Evolutionary conservation across 1,140 invertebrate genomes (phyloP).

Genomic region (Grapholita molesta): DNA sequence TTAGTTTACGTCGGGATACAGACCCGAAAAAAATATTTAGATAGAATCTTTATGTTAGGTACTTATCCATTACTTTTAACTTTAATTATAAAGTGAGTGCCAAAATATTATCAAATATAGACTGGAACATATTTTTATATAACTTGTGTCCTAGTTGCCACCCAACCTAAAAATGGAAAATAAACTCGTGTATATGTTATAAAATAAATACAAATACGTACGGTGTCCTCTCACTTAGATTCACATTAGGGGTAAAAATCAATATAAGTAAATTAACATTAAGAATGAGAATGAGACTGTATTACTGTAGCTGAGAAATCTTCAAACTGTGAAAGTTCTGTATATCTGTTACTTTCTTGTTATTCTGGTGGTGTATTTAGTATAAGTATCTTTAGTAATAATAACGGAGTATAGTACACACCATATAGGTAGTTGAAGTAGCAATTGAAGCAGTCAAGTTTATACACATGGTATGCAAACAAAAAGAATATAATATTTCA

Average conservation of each 20-base stretch:
- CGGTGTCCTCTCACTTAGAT: constrained; percentile 20
- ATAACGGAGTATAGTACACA: no score
- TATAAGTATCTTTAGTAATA: background rate
- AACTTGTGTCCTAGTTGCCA: background rate
- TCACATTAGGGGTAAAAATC: background rate
- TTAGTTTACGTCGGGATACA: background rate
- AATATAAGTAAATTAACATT: constrained; percentile 22
- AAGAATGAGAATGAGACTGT: constrained; percentile 37
- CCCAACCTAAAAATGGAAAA: background rate
- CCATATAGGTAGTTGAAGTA: no score
- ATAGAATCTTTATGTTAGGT: background rate
- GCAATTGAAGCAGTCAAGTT: no score
- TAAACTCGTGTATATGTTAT: background rate
- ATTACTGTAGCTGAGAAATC: background rate
- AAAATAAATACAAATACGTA: constrained; percentile 9
- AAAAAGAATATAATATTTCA: no score
- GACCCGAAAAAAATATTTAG: background rate
- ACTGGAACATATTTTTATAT: background rate
- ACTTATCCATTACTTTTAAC: background rate
- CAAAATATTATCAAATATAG: background rate
- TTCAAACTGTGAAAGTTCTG: no score
- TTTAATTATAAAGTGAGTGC: background rate
- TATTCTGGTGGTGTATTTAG: no score
- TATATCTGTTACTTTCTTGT: no score
- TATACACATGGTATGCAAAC: no score